These are phyloP conservation scores for Melanotaenia boesemani DNA, from an alignment of 2,797 vertebrate species.

Conservation along the genomic window DNA sequence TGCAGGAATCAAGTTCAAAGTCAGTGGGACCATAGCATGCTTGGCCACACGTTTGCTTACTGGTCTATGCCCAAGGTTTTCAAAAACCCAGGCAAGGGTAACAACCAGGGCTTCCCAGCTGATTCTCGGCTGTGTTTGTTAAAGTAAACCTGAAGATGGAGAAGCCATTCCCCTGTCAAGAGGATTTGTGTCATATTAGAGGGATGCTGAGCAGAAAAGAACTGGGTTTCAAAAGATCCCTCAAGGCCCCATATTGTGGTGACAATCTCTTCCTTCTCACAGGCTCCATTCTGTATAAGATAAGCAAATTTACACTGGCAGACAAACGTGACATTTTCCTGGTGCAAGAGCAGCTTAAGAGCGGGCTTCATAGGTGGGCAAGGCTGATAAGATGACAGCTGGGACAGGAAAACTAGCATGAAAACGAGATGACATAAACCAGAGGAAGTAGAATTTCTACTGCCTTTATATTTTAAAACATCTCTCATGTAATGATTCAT, in stretches of 20 bases:
- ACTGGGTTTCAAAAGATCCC: slow-evolving; percentile 65
- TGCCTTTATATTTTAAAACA: slow-evolving; percentile 47
- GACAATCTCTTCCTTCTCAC: slow-evolving; percentile 57
- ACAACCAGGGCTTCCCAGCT: slow-evolving; percentile 55
- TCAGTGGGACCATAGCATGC: slow-evolving; percentile 46
- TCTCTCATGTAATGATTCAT: slow-evolving; percentile 47
- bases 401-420: slow-evolving; percentile 52
- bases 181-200: slow-evolving; percentile 75
- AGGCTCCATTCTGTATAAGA: slow-evolving; percentile 56
- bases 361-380: slow-evolving; percentile 71
- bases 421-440: slow-evolving; percentile 69
- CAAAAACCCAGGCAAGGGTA: slow-evolving; percentile 54
- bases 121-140: slow-evolving; percentile 35
- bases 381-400: slow-evolving; percentile 72
- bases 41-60: slow-evolving; percentile 56
- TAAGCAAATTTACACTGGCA: slow-evolving; percentile 73
- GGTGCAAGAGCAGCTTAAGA: slow-evolving; percentile 65
- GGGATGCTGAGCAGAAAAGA: slow-evolving; percentile 63
- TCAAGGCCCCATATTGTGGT: slow-evolving; percentile 52
- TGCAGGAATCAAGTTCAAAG: slow-evolving; percentile 67
- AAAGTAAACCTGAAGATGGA: slow-evolving; percentile 48
- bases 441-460: slow-evolving; percentile 44
- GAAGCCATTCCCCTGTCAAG: slow-evolving; percentile 47
- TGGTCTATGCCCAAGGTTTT: slow-evolving; percentile 61
- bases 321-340: slow-evolving; percentile 66